Base-by-base conservation (phyloP, 2,888 invertebrate species). In the Melipona bicolor region DNA sequence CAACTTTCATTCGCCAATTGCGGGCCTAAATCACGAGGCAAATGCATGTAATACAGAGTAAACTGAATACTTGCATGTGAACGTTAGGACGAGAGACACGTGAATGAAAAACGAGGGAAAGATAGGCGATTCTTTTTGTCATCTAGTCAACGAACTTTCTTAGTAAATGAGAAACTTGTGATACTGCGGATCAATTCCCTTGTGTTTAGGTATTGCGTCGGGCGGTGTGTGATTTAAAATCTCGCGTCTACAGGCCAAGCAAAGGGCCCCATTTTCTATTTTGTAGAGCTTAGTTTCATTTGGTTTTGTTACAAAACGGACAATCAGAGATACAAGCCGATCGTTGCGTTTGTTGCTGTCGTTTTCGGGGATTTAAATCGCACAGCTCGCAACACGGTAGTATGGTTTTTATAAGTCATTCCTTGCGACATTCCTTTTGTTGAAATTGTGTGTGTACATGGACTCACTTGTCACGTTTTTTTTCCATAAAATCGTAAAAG, bases 131-230 rank as follows among this genome's bases (percentile, higher is more conserved):
- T 61, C 76, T 78, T 90, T 79, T 79, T 85, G 81, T 88, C 83
- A 86, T 91, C 86, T 85, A 89, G 84, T 87, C 89, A 88, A 88
- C 88, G 87, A 89, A 87, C 77, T 81, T 81, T 76, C 67, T 79
- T 81, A 77, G 75, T 73, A 74, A 64, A 68, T 43, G 83, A 80
- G 64, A 82, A 64, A 78, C 65, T 78, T 84, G 85, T 84, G 85
- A 84, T 85, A 84, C 43, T 59, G 50, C 70, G 65, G 56, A 43
- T 72, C 78, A 50, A 67, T 72, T 70, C 62, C 61, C 15, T 84
- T 77, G 43, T 15, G 71, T 80, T 84, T 32, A 68, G 52, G 62
- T 52, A 3, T 19, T 52, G 62, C 11, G 49, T 65, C 27, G 71
- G n/a, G n/a, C 17, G 49, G 19, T 21, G 67, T 76, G 75, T 52